phyloP scores from a whole-genome alignment of 2,113 vertebrate species.

The Zeus faber region DNA sequence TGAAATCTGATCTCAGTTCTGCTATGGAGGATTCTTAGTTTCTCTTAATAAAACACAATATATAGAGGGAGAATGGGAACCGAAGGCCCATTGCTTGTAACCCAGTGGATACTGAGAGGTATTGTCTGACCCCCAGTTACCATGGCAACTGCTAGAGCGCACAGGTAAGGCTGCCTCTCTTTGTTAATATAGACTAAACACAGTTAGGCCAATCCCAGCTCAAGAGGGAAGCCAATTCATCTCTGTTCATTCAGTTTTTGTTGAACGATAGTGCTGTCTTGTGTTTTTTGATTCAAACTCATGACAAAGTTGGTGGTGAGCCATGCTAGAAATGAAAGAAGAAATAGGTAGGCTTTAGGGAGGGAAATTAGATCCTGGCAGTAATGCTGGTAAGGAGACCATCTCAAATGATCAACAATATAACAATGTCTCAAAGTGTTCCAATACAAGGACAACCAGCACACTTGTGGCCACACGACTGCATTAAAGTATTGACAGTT shows the following conservation, averaged over 20 bases:
- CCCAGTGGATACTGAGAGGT: slow-evolving; percentile 19
- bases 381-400: too few species aligned
- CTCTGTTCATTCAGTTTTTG: neutral
- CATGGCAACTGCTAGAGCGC: slow-evolving; percentile 47
- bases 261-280: neutral
- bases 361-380: too few species aligned
- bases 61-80: neutral
- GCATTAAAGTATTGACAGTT: too few species aligned
- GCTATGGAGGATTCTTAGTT: slow-evolving; percentile 28
- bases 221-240: neutral
- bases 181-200: neutral
- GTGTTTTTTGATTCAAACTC: too few species aligned
- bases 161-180: slow-evolving; percentile 26
- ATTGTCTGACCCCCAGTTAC: slow-evolving; percentile 54
- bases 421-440: too few species aligned
- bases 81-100: neutral
- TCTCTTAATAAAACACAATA: neutral
- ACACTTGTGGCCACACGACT: too few species aligned
- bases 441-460: too few species aligned
- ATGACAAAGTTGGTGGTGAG: too few species aligned
- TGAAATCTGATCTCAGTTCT: slow-evolving; percentile 36
- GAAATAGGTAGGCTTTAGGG: too few species aligned
- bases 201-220: too few species aligned
- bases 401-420: too few species aligned
- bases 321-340: too few species aligned